phyloP scores from a whole-genome alignment of 2,113 vertebrate genomes.

The Corynorhinus townsendii region DNA sequence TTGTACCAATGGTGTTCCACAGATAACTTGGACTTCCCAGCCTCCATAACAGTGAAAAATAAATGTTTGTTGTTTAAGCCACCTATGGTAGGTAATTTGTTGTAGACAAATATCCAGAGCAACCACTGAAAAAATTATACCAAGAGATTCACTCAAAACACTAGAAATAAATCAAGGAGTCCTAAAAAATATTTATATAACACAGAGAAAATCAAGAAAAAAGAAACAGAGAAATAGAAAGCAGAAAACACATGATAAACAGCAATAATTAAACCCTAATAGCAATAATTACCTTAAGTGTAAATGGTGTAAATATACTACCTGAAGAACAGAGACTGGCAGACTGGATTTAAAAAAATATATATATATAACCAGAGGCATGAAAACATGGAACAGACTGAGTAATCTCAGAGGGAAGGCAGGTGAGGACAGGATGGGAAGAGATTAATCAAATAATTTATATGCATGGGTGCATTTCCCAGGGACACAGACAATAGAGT shows the following conservation, averaged over 20 bases:
- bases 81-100: background rate
- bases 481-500: no score
- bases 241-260: background rate
- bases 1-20: background rate
- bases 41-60: background rate
- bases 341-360: background rate
- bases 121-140: background rate
- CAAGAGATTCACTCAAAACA: background rate
- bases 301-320: background rate
- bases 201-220: background rate
- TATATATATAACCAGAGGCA: no score
- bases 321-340: background rate
- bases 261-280: background rate
- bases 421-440: no score
- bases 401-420: no score
- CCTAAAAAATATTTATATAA: background rate
- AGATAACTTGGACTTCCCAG: background rate
- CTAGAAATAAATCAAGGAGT: background rate
- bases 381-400: no score
- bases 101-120: background rate
- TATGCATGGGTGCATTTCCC: no score
- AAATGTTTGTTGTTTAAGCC: background rate
- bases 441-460: no score
- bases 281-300: background rate
- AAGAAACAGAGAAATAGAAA: background rate